Base-by-base conservation (phyloP, 2,888 invertebrate genomes). In the Suillia variegata region DNA sequence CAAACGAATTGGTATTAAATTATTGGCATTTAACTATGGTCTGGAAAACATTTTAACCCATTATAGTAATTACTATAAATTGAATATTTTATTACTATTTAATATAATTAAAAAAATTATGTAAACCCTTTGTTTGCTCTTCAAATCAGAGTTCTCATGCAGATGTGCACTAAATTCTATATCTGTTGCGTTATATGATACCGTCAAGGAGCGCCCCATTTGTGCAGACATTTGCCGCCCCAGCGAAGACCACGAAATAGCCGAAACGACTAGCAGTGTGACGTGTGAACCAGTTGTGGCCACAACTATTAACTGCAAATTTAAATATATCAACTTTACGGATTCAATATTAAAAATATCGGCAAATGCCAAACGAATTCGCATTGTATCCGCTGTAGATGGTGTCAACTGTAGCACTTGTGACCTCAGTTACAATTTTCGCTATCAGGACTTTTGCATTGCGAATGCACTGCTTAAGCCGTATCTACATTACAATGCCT, bases 121-220 rank as follows among this genome's bases (percentile, higher is more conserved):
- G n/a, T n/a, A n/a, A n/a, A n/a, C n/a, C n/a, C n/a, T n/a, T n/a
- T n/a, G n/a, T n/a, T n/a, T n/a, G n/a, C n/a, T n/a, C n/a, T n/a
- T n/a, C n/a, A n/a, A n/a, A n/a, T 55, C 48, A 86, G 86, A 79
- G 62, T 74, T 84, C 57, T 69, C 74, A 15, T 86, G 86, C 64
- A 68, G 75, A 54, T 86, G 86, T 64, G 77, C 83, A 54, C 22
- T 49, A 4, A 70, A 65, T 8, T 61, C 68, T 24, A 56, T 62
- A 2, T 59, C 60, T 31, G 45, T 68, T 34, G 58, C 69, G 4
- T 49, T 76, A 13, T 82, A 78, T 56, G 81, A 82, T 56, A 68
- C 70, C 5, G 62, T 51, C 2, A 67, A 68, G 49, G 64, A 67
- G n/a, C 71, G 67, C 62, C 79, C 80, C 20, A 73, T 67, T 42